Evolutionary conservation across 2,797 vertebrate genomes (phyloP).

Genomic region (Scleropages formosus): DNA sequence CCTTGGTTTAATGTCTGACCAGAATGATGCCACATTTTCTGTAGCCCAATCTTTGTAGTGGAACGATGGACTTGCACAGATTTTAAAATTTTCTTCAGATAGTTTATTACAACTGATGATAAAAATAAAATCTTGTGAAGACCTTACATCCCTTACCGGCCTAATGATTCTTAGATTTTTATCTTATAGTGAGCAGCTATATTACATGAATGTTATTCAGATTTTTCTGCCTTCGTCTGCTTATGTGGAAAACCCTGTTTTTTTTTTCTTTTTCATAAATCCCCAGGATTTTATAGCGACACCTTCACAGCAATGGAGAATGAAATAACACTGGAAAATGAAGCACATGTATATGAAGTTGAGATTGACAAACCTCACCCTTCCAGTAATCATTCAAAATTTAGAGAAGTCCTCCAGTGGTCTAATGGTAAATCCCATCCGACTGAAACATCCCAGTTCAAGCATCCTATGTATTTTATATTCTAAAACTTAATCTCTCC

Average conservation of each 20-base stretch:
- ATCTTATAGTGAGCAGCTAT: no score
- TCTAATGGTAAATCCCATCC: neutral
- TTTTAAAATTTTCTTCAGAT: no score
- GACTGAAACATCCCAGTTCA: neutral
- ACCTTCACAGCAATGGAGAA: neutral
- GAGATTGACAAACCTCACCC: neutral
- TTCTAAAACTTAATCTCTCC: neutral
- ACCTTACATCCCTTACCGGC: no score
- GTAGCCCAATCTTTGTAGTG: neutral
- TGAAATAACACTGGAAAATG: neutral
- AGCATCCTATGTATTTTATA: neutral
- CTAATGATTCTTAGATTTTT: no score
- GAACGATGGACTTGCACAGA: no score
- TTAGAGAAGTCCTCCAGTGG: slow-evolving; percentile 2
- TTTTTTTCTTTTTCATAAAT: no score
- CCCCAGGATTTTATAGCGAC: neutral
- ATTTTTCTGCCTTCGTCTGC: no score
- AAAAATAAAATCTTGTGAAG: no score
- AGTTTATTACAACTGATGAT: no score
- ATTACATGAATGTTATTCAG: no score
- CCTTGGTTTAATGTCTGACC: neutral
- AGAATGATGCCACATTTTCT: neutral
- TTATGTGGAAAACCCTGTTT: no score
- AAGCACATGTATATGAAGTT: neutral
- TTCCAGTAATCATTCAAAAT: neutral